phyloP scores from a whole-genome alignment of 2,113 vertebrate species.

The Chloropsis cyanopogon region DNA sequence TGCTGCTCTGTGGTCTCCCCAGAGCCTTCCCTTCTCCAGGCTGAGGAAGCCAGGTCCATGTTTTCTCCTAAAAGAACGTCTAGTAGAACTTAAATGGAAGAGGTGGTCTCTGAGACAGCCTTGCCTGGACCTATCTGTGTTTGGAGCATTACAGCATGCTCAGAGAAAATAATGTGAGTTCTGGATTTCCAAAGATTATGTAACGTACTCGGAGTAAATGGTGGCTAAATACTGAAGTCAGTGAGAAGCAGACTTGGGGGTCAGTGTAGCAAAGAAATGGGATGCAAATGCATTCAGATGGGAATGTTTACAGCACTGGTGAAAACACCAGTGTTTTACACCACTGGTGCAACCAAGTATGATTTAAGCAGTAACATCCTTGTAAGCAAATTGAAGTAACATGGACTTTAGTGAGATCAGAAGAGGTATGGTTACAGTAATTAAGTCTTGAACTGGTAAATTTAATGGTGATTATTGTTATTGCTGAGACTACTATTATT shows the following conservation, averaged over 20 bases:
- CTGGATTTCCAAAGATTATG: not conserved
- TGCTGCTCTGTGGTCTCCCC: not conserved
- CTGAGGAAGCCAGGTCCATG: not conserved
- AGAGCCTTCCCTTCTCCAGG: not conserved
- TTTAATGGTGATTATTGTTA: not conserved
- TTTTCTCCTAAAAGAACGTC: not conserved
- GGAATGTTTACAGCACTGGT: not conserved
- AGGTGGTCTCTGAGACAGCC: not conserved
- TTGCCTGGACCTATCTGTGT: not conserved
- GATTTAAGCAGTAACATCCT: not conserved
- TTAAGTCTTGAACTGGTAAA: not conserved
- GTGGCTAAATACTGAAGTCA: not conserved
- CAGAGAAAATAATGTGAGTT: not conserved
- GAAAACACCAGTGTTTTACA: not conserved
- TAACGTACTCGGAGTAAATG: accelerated
- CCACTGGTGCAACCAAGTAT: not conserved
- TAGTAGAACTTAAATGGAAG: not conserved
- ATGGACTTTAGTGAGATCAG: not conserved
- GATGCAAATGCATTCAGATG: not conserved
- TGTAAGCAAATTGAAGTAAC: not conserved
- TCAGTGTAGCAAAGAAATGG: not conserved
- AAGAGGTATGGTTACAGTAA: not conserved
- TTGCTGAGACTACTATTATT: not conserved
- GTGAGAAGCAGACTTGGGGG: not conserved
- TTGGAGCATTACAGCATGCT: not conserved